phyloP scores from a whole-genome alignment of 2,797 vertebrate species.

The Aratinga solstitialis region DNA sequence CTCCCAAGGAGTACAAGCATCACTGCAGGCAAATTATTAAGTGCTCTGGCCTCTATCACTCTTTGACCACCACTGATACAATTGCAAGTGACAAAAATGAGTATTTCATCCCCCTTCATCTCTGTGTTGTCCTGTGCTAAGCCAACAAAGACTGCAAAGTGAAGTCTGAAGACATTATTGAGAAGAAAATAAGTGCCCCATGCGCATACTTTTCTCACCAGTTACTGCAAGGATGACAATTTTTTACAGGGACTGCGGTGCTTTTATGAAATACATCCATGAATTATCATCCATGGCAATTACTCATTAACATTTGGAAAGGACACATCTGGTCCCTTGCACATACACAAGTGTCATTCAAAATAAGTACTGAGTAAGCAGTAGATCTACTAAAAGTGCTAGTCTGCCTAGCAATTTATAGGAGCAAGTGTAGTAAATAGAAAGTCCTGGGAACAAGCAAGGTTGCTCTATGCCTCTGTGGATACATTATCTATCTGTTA shows the following conservation, averaged over 20 bases:
- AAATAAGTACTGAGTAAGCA: slow-evolving; percentile 48
- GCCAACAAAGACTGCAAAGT: slow-evolving; percentile 20
- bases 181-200: not conserved
- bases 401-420: slow-evolving; percentile 12
- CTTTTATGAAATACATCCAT: not conserved
- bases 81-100: slow-evolving; percentile 70
- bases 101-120: slow-evolving; percentile 13
- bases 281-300: not conserved
- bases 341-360: not conserved
- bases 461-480: not conserved
- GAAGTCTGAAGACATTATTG: not conserved
- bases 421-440: not conserved
- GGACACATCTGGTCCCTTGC: not conserved
- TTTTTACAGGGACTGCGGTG: not conserved
- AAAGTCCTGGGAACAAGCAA: slow-evolving; percentile 16
- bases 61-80: slow-evolving; percentile 66
- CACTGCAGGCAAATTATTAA: slow-evolving; percentile 82
- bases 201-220: not conserved
- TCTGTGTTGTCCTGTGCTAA: slow-evolving; percentile 7
- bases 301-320: slow-evolving; percentile 37
- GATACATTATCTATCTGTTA: slow-evolving; percentile 16
- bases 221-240: not conserved
- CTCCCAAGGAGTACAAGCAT: slow-evolving; percentile 75
- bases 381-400: not conserved
- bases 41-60: slow-evolving; percentile 63